Conservation (phyloP, 2,113 vertebrate species). For the Hypanus sabinus region DNA sequence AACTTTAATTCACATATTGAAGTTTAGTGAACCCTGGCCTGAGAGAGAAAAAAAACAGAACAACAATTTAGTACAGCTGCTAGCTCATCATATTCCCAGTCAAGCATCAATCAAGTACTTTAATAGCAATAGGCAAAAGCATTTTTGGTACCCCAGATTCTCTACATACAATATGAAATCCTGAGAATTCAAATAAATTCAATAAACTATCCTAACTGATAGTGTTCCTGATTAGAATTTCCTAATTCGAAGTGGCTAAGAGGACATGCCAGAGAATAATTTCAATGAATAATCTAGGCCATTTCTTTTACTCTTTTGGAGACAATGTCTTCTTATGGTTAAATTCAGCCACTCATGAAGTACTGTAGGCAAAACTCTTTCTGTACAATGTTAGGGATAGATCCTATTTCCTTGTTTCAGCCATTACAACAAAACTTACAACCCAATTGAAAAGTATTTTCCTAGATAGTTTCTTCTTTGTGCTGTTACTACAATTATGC, state of each 20-base stretch:
- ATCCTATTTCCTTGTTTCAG: not conserved
- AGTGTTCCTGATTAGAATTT: not conserved
- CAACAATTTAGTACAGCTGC: not conserved
- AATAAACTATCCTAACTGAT: not conserved
- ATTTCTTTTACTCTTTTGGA: not conserved
- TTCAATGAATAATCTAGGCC: not conserved
- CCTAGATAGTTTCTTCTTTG: not conserved
- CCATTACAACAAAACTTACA: not conserved
- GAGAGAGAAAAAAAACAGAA: not conserved
- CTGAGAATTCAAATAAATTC: not conserved
- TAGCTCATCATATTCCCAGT: not conserved
- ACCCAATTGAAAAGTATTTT: not conserved
- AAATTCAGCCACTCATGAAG: not conserved
- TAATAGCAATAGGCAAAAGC: not conserved
- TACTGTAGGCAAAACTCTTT: not conserved
- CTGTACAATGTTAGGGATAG: not conserved
- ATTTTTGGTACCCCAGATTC: not conserved
- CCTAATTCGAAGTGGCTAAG: not conserved
- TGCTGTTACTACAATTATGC: no score
- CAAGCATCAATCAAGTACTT: not conserved
- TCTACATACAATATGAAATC: not conserved
- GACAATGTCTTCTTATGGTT: not conserved
- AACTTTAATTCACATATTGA: conserved; percentile 39
- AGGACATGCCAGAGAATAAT: not conserved
- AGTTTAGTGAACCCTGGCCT: not conserved